phyloP scores from a whole-genome alignment of 2,797 vertebrate species.

The Acropternis orthonyx region DNA sequence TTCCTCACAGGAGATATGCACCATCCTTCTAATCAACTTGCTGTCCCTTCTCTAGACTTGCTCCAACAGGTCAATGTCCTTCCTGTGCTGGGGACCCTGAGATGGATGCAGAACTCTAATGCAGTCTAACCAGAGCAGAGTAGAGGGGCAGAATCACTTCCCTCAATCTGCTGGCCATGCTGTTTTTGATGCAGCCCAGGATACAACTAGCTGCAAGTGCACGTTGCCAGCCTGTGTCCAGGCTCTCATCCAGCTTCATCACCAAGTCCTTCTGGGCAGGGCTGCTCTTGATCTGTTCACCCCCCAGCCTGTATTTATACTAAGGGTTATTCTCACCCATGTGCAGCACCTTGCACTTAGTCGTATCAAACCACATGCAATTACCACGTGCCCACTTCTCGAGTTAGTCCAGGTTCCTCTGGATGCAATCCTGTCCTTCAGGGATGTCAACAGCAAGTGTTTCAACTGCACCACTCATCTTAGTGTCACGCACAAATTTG shows the following conservation, averaged over 20 bases:
- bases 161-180: fast-evolving
- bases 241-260: neutral
- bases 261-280: neutral
- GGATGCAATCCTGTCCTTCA: neutral
- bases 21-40: neutral
- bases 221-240: too few relatives aligned
- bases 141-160: neutral
- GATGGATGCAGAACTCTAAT: neutral
- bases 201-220: fast-evolving
- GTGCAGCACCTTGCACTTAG: neutral
- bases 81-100: neutral
- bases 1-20: neutral
- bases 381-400: too few relatives aligned
- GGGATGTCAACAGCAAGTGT: neutral
- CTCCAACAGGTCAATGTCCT: fast-evolving
- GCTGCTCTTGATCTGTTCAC: neutral
- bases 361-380: neutral
- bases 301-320: neutral
- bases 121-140: neutral
- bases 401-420: neutral
- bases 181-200: neutral
- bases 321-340: fast-evolving
- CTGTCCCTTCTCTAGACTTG: neutral
- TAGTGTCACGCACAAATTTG: neutral
- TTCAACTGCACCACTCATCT: neutral